Percentiles rank a stretch among this genome's conserved stretches.
Conservation (phyloP, 2,888 invertebrate species). For the Drosophila demipolita region DNA sequence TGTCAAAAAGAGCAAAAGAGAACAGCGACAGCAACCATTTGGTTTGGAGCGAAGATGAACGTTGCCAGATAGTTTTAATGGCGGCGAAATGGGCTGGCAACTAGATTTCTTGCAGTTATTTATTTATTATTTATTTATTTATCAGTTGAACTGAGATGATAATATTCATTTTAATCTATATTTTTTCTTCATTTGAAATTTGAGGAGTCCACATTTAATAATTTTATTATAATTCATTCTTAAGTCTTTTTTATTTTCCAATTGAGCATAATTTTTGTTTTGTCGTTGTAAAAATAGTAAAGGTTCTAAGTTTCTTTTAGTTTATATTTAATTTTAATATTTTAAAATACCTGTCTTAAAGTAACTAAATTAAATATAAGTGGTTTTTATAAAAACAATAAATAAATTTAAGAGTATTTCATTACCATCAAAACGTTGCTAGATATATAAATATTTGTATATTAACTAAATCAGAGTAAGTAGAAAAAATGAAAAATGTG, state of each 20-base stretch:
- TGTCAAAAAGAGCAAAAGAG: slow-evolving; percentile 19
- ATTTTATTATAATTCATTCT: background rate
- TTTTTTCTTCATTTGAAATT: background rate
- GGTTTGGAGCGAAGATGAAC: slow-evolving; percentile 1
- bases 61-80: slow-evolving; percentile 47
- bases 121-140: background rate
- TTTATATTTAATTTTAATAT: background rate
- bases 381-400: background rate
- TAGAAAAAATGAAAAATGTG: background rate
- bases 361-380: background rate
- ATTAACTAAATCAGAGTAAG: background rate
- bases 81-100: background rate
- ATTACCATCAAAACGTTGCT: background rate
- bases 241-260: background rate
- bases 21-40: slow-evolving; percentile 23
- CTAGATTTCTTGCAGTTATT: too few relatives aligned
- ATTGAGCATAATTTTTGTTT: background rate
- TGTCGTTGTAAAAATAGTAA: background rate
- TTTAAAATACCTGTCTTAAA: background rate
- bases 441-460: background rate
- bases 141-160: background rate
- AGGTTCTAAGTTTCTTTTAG: background rate
- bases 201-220: background rate
- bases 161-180: background rate
- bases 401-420: background rate